These are phyloP conservation scores for Drosophila lacteicornis DNA, from an alignment of 1,140 invertebrate genomes.

Conservation along the genomic window DNA sequence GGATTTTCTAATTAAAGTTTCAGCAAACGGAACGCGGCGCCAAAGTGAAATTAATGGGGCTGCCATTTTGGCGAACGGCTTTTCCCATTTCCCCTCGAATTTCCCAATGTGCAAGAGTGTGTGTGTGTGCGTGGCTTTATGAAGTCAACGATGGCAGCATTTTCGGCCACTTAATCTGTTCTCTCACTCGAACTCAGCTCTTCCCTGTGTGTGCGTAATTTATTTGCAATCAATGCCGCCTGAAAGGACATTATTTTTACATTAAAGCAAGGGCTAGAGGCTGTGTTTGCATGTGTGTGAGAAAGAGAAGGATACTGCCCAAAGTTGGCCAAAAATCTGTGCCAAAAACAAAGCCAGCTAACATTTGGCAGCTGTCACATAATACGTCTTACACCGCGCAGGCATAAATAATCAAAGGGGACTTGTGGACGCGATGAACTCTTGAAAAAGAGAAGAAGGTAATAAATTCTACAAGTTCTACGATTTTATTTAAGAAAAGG, in stretches of 20 bases:
- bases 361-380: conserved; percentile 77
- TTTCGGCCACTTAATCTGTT: conserved; percentile 74
- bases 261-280: conserved; percentile 57
- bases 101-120: conserved; percentile 2
- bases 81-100: conserved; percentile 12
- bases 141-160: conserved; percentile 58
- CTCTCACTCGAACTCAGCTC: conserved; percentile 24
- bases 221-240: conserved; percentile 82
- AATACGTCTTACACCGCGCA: conserved; percentile 51
- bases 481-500: no score
- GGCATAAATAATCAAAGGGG: conserved; percentile 13
- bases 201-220: conserved; percentile 62
- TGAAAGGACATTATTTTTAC: conserved; percentile 78
- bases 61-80: conserved; percentile 46
- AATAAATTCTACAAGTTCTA: no score
- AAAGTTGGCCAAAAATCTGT: conserved; percentile 43
- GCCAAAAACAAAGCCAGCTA: conserved; percentile 59
- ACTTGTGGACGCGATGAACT: conserved; percentile 4
- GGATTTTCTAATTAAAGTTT: conserved; percentile 82
- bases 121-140: conserved; percentile 48
- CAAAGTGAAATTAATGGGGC: conserved; percentile 80
- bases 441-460: no score
- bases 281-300: conserved; percentile 4
- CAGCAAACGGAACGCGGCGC: conserved; percentile 61
- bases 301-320: not conserved